These are phyloP conservation scores for Callionymus lyra DNA, from an alignment of 2,113 vertebrate genomes.

Conservation along the genomic window DNA sequence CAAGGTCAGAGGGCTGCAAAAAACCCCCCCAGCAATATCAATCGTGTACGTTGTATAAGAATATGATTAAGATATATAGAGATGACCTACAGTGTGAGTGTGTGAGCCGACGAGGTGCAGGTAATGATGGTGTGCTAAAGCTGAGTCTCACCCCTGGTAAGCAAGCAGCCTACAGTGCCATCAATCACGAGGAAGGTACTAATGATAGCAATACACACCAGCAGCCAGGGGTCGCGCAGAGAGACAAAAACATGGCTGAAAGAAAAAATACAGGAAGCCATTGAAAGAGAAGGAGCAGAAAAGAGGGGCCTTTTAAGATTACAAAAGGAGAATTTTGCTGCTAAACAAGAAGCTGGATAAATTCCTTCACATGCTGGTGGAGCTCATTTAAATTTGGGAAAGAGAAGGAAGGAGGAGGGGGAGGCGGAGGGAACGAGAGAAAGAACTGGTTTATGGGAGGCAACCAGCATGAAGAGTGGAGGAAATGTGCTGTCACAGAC, in stretches of 20 bases:
- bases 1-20: no score
- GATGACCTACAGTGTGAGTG: no score
- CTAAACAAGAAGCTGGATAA: slow-evolving; percentile 10
- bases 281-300: slow-evolving; percentile 1
- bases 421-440: not conserved
- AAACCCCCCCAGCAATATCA: no score
- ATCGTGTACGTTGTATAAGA: no score
- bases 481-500: slow-evolving; percentile 50
- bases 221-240: slow-evolving; percentile 1
- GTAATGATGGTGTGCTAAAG: slow-evolving; percentile 44
- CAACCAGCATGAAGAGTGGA: slow-evolving; percentile 48
- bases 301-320: slow-evolving; percentile 7
- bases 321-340: not conserved
- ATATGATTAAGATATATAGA: no score
- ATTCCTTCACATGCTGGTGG: slow-evolving; percentile 18
- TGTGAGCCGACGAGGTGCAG: slow-evolving; percentile 11
- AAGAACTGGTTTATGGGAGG: slow-evolving; percentile 24
- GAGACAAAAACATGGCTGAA: not conserved
- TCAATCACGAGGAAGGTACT: slow-evolving; percentile 48
- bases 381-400: slow-evolving; percentile 19
- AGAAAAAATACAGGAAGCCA: slow-evolving; percentile 2
- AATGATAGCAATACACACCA: slow-evolving; percentile 41
- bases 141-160: slow-evolving; percentile 25
- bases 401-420: not conserved
- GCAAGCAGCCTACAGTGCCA: slow-evolving; percentile 26